Conservation (phyloP, 2,888 invertebrate species). For the Gortyna flavago region DNA sequence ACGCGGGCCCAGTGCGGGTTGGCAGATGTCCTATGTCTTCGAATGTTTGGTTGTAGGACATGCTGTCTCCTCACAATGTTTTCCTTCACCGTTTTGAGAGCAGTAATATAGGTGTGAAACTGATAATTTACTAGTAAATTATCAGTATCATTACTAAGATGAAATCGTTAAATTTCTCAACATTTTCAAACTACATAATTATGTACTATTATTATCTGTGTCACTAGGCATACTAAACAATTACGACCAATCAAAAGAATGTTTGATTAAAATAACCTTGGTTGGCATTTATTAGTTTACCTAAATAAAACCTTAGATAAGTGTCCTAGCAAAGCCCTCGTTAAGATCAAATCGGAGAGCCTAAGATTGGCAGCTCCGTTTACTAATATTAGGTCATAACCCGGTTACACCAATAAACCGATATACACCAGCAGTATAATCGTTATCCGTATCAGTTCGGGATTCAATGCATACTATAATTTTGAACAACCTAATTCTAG, state of each 20-base stretch:
- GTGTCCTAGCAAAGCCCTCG: background rate
- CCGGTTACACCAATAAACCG: slow-evolving; percentile 40
- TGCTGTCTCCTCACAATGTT: background rate
- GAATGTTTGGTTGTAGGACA: background rate
- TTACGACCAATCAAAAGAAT: background rate
- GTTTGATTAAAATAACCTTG: background rate
- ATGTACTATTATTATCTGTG: background rate
- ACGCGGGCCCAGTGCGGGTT: background rate
- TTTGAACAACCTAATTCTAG: slow-evolving; percentile 50
- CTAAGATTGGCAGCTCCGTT: slow-evolving; percentile 11
- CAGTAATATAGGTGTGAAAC: background rate
- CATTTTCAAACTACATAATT: background rate
- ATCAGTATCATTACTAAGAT: background rate
- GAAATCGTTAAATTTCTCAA: background rate
- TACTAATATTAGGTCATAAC: slow-evolving; percentile 18
- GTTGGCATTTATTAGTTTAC: background rate
- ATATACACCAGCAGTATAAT: slow-evolving; percentile 41
- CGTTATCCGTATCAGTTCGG: slow-evolving; percentile 44
- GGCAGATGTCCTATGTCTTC: background rate
- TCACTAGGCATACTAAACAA: background rate
- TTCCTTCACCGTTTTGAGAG: background rate
- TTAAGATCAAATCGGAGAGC: slow-evolving; percentile 31
- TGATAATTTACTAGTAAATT: background rate
- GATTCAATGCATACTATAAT: slow-evolving; percentile 57
- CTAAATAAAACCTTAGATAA: slow-evolving; percentile 1